A percentile compares a stretch with the other conserved stretches of the same genome.
Evolutionary conservation across 2,797 vertebrate species (phyloP).

Genomic region (Sorex maritimensis): DNA sequence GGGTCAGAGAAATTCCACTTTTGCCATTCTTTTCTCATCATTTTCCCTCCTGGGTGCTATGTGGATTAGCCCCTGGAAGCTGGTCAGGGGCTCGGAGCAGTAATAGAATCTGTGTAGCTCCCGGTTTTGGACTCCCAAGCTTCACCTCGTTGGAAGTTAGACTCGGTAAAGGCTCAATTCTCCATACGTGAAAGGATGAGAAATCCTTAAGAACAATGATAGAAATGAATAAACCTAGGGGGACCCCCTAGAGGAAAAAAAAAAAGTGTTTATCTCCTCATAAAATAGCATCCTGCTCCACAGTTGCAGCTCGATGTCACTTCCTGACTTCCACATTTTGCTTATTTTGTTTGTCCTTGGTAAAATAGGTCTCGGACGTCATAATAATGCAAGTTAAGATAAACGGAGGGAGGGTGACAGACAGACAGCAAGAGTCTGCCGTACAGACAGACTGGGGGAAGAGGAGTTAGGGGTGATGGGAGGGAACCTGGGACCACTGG

Average conservation of each 20-base stretch:
- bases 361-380: slow-evolving; percentile 29
- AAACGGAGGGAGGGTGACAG: no score
- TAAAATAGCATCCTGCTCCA: not conserved
- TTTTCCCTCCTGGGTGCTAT: not conserved
- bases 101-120: slow-evolving; percentile 24
- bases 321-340: slow-evolving; percentile 36
- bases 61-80: slow-evolving; percentile 56
- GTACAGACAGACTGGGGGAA: no score
- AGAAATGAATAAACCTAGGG: not conserved
- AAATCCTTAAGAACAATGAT: not conserved
- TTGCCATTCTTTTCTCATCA: slow-evolving; percentile 71
- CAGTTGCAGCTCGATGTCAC: not conserved
- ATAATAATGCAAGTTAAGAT: slow-evolving; percentile 19
- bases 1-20: slow-evolving; percentile 83
- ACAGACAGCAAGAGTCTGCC: no score
- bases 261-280: not conserved
- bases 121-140: accelerated
- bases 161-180: not conserved
- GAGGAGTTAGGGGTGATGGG: no score
- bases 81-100: not conserved
- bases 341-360: not conserved
- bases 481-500: no score
- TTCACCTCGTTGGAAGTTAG: not conserved
- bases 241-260: slow-evolving; percentile 11
- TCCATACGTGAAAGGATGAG: not conserved